Conservation (phyloP, 2,113 vertebrate species). For the Phyllostomus hastatus region DNA sequence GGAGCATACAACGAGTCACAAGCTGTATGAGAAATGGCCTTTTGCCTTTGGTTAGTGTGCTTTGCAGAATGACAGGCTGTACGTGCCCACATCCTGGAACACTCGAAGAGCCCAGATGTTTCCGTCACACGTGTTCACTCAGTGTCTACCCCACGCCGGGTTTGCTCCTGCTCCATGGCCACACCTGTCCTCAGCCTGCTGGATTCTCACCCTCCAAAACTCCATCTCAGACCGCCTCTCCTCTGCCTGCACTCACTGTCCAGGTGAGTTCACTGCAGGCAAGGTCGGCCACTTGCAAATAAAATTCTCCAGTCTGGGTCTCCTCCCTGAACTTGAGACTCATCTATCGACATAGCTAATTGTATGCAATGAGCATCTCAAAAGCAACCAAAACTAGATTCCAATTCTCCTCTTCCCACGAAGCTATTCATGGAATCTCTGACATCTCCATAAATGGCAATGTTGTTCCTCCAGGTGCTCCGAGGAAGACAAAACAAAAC, state of each 20-base stretch:
- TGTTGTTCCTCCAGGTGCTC: not conserved
- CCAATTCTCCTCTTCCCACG: not conserved
- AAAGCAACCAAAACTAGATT: not conserved
- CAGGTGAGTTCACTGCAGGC: not conserved
- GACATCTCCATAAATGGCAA: not conserved
- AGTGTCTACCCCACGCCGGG: not conserved
- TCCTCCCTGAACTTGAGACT: not conserved
- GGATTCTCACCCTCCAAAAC: not conserved
- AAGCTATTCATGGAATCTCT: not conserved
- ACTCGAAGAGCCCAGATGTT: rapidly evolving
- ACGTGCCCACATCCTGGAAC: not conserved
- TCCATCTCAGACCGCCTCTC: not conserved
- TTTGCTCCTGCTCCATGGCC: not conserved
- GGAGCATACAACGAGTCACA: not conserved
- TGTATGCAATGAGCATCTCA: not conserved
- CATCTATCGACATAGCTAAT: not conserved
- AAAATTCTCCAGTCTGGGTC: not conserved
- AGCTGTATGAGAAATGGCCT: not conserved
- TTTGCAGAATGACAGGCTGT: not conserved
- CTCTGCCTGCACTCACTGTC: too few relatives aligned
- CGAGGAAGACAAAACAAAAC: not conserved
- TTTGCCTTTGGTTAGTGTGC: not conserved
- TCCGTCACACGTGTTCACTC: rapidly evolving
- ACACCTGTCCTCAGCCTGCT: not conserved
- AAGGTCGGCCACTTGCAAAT: not conserved